Conservation (phyloP, 2,888 invertebrate genomes). For the Hyposoter dolosus region DNA sequence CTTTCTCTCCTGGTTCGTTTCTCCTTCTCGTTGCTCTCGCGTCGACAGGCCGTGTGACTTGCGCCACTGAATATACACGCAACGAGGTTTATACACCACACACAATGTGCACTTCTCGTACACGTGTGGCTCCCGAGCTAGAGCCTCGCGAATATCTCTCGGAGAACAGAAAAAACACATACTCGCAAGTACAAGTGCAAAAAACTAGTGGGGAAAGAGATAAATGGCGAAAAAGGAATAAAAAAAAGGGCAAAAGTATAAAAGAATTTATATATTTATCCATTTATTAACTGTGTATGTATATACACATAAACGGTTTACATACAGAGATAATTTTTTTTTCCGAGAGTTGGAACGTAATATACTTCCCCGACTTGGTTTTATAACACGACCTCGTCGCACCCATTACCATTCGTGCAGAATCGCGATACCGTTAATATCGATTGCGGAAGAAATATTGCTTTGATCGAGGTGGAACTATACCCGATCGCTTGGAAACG, state of each 20-base stretch:
- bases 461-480: constrained; percentile 19
- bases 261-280: background rate
- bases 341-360: constrained; percentile 6
- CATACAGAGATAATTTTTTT: background rate
- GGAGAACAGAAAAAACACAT: constrained; percentile 28
- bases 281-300: background rate
- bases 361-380: constrained; percentile 41
- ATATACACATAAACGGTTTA: background rate
- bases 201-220: constrained; percentile 22
- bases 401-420: constrained; percentile 63
- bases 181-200: background rate
- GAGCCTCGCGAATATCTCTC: constrained; percentile 10
- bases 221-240: constrained; percentile 15
- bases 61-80: constrained; percentile 34
- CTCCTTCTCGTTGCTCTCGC: constrained; percentile 44
- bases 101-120: constrained; percentile 1
- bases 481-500: constrained; percentile 23
- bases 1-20: constrained; percentile 38
- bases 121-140: background rate
- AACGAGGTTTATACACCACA: constrained; percentile 23
- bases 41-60: constrained; percentile 46
- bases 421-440: constrained; percentile 68
- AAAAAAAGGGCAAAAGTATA: constrained; percentile 15
- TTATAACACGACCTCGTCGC: constrained; percentile 61
- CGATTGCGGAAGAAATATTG: constrained; percentile 65